Evolutionary conservation across 2,113 vertebrate species (phyloP), one percentile per base, ranked within the genome.

Genomic region (Saguinus midas): DNA sequence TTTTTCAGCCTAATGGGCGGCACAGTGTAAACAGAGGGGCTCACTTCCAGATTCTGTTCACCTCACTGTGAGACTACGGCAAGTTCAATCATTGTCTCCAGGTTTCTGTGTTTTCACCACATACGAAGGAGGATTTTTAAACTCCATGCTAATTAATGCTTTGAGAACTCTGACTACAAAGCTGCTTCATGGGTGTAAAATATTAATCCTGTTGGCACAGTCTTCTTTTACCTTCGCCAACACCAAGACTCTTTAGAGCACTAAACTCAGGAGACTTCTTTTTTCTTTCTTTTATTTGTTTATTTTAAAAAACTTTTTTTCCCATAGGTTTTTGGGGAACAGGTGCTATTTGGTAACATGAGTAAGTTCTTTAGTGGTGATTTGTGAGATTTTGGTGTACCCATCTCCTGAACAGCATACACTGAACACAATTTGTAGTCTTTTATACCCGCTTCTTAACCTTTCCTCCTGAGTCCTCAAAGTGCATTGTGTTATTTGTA

Each of bases 231-330:
- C 73, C 73, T 90, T 94, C 35, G 75, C 64, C 76, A 82, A 55
- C 70, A 86, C 57, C 76, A 93, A 75, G 82, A 92, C 37, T 75
- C 95, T 83, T 78, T 70, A 97, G 81, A n/a, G 35, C 78, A 29
- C 66, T 92, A 92, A 75, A 89, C 43, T 70, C 81, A 70, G 57
- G 40, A 92, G 45, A 94, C 45, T 85, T 75, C 64, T 88, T 73
- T 82, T 45, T 10, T 79, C 61, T 64, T 64, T 64, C 61, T 64
- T 64, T 64, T 64, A 64, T 64, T 29, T 64, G 61, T 64, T 29
- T 29, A 64, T 64, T 29, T 32, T 32, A 6, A 6, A 64, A 32
- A 64, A 29, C 27, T 64, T 64, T 64, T 32, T 64, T 64, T 64
- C 32, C 61, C 27, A 32, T 64, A 64, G 61, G 61, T 64, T 64